Evolutionary conservation across 2,113 vertebrate species (phyloP), one percentile per base, ranked within the genome.

Genomic region (Zosterops japonicus): DNA sequence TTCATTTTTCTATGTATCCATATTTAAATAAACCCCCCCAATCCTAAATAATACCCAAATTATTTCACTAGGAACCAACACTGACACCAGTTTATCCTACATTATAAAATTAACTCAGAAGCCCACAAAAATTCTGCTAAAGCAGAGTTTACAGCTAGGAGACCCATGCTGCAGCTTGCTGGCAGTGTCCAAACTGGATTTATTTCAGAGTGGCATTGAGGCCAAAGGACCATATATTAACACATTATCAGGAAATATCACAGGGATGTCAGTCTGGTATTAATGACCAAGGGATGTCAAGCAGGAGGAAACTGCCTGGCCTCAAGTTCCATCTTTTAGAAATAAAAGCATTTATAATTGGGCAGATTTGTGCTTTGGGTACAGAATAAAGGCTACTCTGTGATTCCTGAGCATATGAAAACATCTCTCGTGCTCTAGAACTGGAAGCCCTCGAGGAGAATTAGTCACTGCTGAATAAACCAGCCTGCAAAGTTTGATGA

Each of bases 401-500:
- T 57, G 28, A 35, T 75, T 80, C 60, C 67, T 36, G 53, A 59
- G 39, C 13, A 33, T 14, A 19, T 68, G 59, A 80, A 83, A 76
- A 65, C 23, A 36, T 59, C 88, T 41, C n/a, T 63, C 65, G 35
- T 67, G 63, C 46, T 83, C 53, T 53, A 42, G 39, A 39, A 8
- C 15, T 69, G 46, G 67, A 74, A 83, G 25, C 2, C 53, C 57
- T 46, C 7, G 3, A 56, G 61, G 57, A 82, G 31, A 78, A 69
- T 94, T 69, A 76, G n/a, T 64, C 70, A 83, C 41, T 90, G 36
- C 15, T 76, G 53, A 67, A 64, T 69, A 67, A 93, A 61, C 8
- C 17, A 77, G 18, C n/a, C 36, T 8, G 2, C 13, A 42, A 79
- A 65, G 31, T 74, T 83, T 33, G 17, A 91, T 80, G 39, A 41